Evolutionary conservation across 2,888 invertebrate species (phyloP).

Genomic region (Epistrophe eligans): DNA sequence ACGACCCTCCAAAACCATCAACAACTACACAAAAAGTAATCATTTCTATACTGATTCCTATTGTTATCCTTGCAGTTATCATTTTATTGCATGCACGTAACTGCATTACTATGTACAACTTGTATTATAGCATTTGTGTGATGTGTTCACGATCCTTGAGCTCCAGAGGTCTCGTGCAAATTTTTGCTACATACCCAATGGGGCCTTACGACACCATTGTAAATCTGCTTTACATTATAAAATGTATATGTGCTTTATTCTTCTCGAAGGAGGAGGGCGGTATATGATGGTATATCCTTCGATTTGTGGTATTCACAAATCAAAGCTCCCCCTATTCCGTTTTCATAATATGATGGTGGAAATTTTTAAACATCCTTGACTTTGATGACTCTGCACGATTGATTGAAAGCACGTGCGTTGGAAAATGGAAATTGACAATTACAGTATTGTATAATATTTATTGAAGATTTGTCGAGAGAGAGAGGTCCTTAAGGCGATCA

Average conservation of each 20-base stretch:
- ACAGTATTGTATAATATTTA: slow-evolving; percentile 12
- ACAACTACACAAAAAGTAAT: slow-evolving; percentile 47
- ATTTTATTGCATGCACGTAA: slow-evolving; percentile 71
- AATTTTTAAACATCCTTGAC: slow-evolving; percentile 15
- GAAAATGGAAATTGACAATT: slow-evolving; percentile 22
- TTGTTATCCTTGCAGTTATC: slow-evolving; percentile 68
- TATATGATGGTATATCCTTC: slow-evolving; percentile 3
- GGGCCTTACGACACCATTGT: slow-evolving; percentile 33
- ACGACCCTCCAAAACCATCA: slow-evolving; percentile 32
- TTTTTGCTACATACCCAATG: slow-evolving; percentile 19
- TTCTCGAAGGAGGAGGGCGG: not conserved
- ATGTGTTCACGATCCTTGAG: slow-evolving; percentile 41
- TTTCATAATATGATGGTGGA: not conserved
- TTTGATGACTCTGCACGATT: slow-evolving; percentile 23
- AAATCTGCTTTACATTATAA: slow-evolving; percentile 31
- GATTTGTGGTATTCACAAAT: slow-evolving; percentile 53
- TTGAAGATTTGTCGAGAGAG: slow-evolving; percentile 1
- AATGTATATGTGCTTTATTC: not conserved
- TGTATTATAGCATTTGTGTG: not conserved
- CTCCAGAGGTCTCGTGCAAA: slow-evolving; percentile 1
- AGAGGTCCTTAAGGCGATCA: not conserved
- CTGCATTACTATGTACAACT: slow-evolving; percentile 36
- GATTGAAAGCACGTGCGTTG: slow-evolving; percentile 30
- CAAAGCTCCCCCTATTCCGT: slow-evolving; percentile 26
- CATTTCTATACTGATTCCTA: slow-evolving; percentile 50